Evolutionary conservation across 2,113 vertebrate genomes (phyloP).

Genomic region (Siniperca knerii): DNA sequence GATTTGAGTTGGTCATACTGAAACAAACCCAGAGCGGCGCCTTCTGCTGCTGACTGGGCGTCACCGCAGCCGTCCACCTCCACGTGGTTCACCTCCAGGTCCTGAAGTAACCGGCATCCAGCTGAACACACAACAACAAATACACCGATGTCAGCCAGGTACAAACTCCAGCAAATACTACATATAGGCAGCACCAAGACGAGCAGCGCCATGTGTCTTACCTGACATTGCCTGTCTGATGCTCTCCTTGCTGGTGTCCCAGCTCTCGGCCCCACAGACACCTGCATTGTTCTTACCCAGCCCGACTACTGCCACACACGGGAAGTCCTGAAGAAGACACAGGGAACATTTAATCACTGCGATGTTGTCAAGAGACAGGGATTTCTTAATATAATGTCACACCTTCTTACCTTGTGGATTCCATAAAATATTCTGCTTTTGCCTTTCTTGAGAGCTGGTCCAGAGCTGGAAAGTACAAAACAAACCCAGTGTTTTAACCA

Average conservation of each 20-base stretch:
- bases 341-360: background rate
- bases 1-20: conserved; percentile 93
- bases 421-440: conserved; percentile 93
- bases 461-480: conserved; percentile 85
- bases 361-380: background rate
- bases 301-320: conserved; percentile 91
- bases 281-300: conserved; percentile 88
- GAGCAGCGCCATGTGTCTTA: conserved; percentile 50
- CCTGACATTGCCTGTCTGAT: conserved; percentile 92
- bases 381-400: background rate
- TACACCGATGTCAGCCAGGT: background rate
- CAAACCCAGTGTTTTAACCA: background rate
- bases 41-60: conserved; percentile 94
- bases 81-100: conserved; percentile 89
- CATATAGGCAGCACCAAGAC: background rate
- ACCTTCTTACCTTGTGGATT: conserved; percentile 89
- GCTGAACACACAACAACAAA: conserved; percentile 71
- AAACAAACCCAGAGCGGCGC: conserved; percentile 91
- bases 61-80: conserved; percentile 97
- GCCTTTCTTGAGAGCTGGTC: conserved; percentile 92
- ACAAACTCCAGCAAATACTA: background rate
- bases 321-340: conserved; percentile 87
- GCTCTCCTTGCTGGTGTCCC: conserved; percentile 93
- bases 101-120: conserved; percentile 92
- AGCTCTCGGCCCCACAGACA: conserved; percentile 90